phyloP scores from a whole-genome alignment of 2,888 invertebrate species.

The Eupithecia insigniata region DNA sequence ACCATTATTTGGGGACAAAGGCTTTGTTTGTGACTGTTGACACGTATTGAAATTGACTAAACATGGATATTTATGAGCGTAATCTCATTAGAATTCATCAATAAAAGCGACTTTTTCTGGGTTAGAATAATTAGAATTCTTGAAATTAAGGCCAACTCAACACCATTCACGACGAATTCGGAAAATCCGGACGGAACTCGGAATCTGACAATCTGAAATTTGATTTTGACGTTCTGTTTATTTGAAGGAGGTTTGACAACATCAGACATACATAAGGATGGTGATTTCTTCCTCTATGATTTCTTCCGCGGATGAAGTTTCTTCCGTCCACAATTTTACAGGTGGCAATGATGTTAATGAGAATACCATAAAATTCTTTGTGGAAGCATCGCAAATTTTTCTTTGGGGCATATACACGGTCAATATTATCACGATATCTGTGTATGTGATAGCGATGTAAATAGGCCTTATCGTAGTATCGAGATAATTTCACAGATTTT shows the following conservation, averaged over 20 bases:
- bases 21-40: slow-evolving; percentile 29
- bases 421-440: too few species aligned
- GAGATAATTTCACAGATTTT: too few species aligned
- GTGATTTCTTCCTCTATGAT: too few species aligned
- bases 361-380: too few species aligned
- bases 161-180: slow-evolving; percentile 45
- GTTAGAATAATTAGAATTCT: slow-evolving; percentile 33
- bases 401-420: too few species aligned
- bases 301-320: too few species aligned
- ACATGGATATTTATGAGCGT: slow-evolving; percentile 41
- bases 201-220: background rate
- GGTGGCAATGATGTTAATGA: too few species aligned
- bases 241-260: background rate
- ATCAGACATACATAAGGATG: background rate
- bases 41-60: slow-evolving; percentile 43
- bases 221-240: background rate
- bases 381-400: too few species aligned
- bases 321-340: background rate
- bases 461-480: too few species aligned
- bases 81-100: slow-evolving; percentile 48
- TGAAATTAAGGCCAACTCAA: slow-evolving; percentile 62
- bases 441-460: too few species aligned
- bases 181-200: slow-evolving; percentile 31
- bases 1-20: slow-evolving; percentile 39
- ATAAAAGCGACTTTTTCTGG: slow-evolving; percentile 46